These are phyloP conservation scores for Zingel zingel DNA, from an alignment of 2,113 vertebrate species.

Conservation along the genomic window DNA sequence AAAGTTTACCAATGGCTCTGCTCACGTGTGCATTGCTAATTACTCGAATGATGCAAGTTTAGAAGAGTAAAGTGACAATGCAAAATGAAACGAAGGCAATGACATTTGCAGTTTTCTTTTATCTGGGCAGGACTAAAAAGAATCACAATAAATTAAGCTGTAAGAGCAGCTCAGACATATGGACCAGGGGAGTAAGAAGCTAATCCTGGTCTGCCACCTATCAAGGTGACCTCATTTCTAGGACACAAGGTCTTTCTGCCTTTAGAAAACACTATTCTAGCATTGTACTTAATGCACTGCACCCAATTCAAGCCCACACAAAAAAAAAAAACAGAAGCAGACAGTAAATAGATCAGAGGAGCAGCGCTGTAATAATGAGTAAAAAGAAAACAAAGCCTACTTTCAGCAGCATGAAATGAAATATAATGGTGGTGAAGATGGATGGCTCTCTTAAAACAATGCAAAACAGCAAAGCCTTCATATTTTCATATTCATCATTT, in stretches of 20 bases:
- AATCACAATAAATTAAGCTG: constrained; percentile 67
- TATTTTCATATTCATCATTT: background rate
- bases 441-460: constrained; percentile 2
- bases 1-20: constrained; percentile 34
- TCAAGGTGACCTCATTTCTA: constrained; percentile 81
- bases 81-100: background rate
- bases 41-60: constrained; percentile 1
- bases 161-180: constrained; percentile 78
- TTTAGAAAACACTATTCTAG: constrained; percentile 54
- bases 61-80: background rate
- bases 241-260: constrained; percentile 61
- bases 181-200: constrained; percentile 76
- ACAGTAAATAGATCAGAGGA: constrained; percentile 40
- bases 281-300: constrained; percentile 29
- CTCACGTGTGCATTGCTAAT: constrained; percentile 18
- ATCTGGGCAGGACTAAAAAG: constrained; percentile 45
- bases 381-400: constrained; percentile 23
- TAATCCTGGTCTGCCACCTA: constrained; percentile 76
- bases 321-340: constrained; percentile 28
- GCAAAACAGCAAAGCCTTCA: background rate
- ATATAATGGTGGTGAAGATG: background rate
- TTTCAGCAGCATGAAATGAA: constrained; percentile 1
- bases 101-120: constrained; percentile 16
- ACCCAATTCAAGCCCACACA: background rate
- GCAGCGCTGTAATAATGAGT: constrained; percentile 16